phyloP scores from a whole-genome alignment of 2,113 vertebrate species.

The human region DNA sequence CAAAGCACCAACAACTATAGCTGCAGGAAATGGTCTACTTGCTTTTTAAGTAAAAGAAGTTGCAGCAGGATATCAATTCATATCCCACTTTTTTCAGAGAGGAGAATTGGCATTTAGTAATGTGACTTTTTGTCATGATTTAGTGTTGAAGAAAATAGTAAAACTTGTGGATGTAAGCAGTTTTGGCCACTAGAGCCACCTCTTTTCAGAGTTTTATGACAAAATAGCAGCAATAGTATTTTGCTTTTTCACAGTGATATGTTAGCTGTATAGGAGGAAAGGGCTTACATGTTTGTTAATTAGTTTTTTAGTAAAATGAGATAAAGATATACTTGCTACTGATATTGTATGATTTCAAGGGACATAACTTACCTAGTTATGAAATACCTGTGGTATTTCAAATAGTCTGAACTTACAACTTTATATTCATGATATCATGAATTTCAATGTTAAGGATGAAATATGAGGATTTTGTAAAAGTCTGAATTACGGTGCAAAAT shows the following conservation, averaged over 20 bases:
- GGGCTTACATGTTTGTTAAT: background rate
- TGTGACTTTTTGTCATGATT: constrained; percentile 52
- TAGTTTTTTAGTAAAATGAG: constrained; percentile 35
- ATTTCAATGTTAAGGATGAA: constrained; percentile 49
- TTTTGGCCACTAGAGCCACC: background rate
- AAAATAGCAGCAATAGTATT: background rate
- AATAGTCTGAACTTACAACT: background rate
- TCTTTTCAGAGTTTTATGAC: constrained; percentile 44
- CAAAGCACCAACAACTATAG: background rate
- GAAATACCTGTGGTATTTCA: constrained; percentile 42
- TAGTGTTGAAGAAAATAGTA: background rate
- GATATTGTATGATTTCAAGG: constrained; percentile 15
- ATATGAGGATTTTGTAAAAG: constrained; percentile 21
- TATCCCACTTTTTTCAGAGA: background rate
- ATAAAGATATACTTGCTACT: background rate
- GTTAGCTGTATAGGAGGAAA: background rate
- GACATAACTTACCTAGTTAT: background rate
- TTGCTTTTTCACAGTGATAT: background rate
- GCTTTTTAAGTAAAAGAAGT: background rate
- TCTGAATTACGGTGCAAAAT: constrained; percentile 6
- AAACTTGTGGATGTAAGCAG: background rate
- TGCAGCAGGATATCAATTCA: background rate
- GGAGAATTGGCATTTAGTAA: background rate
- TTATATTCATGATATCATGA: background rate
- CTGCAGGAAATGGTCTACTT: background rate